Conservation (phyloP, 2,888 invertebrate genomes). For the Neocrepidodera transversa region DNA sequence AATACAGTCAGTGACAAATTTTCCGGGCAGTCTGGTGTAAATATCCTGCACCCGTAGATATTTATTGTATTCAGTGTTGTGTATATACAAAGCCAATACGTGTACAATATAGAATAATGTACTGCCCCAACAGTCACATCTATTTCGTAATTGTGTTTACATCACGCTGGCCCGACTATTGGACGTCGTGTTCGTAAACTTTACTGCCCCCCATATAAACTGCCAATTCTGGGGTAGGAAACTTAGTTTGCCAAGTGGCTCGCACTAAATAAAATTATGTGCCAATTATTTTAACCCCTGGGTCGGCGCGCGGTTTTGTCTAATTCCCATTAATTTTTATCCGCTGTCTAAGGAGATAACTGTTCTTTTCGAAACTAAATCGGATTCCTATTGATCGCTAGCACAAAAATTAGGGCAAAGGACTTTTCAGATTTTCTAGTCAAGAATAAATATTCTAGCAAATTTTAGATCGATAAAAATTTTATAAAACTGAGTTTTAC, state of each 20-base stretch:
- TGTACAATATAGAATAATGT: conserved; percentile 50
- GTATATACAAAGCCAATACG: conserved; percentile 46
- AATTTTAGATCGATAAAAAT: too few species aligned
- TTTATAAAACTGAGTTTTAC: too few species aligned
- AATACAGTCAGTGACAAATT: conserved; percentile 40
- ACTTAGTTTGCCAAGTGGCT: conserved; percentile 49
- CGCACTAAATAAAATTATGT: conserved; percentile 47
- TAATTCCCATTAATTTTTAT: conserved; percentile 27
- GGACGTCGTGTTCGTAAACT: conserved; percentile 48
- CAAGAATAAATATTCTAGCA: too few species aligned
- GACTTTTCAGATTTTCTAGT: too few species aligned
- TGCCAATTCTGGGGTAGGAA: conserved; percentile 47
- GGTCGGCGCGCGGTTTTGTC: conserved; percentile 16
- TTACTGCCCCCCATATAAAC: conserved; percentile 48
- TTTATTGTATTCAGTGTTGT: conserved; percentile 39
- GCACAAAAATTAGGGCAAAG: too few species aligned
- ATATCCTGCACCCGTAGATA: conserved; percentile 31
- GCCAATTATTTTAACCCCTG: conserved; percentile 43
- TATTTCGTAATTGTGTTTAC: conserved; percentile 53
- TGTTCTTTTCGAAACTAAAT: conserved; percentile 6
- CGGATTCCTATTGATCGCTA: conserved; percentile 12
- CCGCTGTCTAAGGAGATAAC: conserved; percentile 22
- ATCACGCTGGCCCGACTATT: conserved; percentile 46
- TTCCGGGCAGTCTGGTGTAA: conserved; percentile 36
- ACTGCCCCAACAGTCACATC: conserved; percentile 50